Evolutionary conservation across 1,140 invertebrate genomes (phyloP), one percentile per base, ranked within the genome.

Genomic region (Pollicipes pollicipes): DNA sequence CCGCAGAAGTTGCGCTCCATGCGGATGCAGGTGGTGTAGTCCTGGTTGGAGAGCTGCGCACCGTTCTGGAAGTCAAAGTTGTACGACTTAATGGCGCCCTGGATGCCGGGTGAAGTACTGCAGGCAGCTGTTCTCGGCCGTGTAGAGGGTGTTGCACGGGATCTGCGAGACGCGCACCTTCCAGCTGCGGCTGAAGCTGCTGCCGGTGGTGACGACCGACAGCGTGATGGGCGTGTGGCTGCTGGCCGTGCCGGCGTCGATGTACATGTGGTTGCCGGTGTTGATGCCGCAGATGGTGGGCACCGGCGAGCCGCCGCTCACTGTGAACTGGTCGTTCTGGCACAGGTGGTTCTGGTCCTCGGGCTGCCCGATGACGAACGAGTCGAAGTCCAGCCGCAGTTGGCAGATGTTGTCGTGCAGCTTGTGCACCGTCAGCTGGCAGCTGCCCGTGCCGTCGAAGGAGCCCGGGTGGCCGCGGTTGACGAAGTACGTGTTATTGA

Each of bases 1-100:
- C 90, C 88, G 75, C 91, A 93, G 77, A 93, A 94, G 77, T 93
- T 93, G 72, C 88, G 84, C 77, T 93, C 91, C 73, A 87, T 88
- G 32, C 91, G 80, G 29, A 93, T 84, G 77, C 91, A 94, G 68
- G 91, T 87, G 70, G 89, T 89, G 78, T 93, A 94, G 76, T 93
- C 89, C 77, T 93, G 90, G 79, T 93, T 93, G 30, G 89, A 90
- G 0, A 94, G 81, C 76, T 93, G 90, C 27, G 89, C 80, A 0
- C 90, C 90, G 1, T 79, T 82, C 0, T 80, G 80, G 0, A 87
- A 83, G 72, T 92, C 88, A 76, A 88, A 93, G 79, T 94, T 94
- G 78, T 90, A 94, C 3, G 89, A 90, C 21, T 85, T 84, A 10
- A 67, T 35, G 6, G 70, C 45, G 63, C 73, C 70, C 16, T 71